Evolutionary conservation across 2,888 invertebrate species (phyloP).

Genomic region (Drosophila parthenogenetica): DNA sequence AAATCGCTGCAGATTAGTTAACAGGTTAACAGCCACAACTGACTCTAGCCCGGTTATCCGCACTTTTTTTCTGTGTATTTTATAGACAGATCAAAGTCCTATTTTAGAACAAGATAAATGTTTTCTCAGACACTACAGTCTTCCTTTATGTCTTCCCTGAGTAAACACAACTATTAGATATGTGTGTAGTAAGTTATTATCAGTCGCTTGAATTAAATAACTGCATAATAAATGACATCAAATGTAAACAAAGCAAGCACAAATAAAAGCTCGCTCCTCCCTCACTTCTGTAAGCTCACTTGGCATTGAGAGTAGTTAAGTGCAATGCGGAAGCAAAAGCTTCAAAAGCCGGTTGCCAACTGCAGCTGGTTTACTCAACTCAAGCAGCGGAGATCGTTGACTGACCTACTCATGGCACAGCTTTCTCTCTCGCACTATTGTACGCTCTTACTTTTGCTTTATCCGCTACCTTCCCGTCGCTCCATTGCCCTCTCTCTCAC

Average conservation of each 20-base stretch:
- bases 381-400: slow-evolving; percentile 70
- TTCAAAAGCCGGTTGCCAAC: slow-evolving; percentile 73
- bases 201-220: neutral
- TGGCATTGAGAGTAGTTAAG: slow-evolving; percentile 63
- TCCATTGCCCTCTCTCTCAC: neutral
- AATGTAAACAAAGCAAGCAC: slow-evolving; percentile 33
- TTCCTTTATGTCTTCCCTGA: neutral
- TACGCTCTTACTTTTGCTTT: slow-evolving; percentile 6
- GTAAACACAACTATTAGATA: neutral
- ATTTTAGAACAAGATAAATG: neutral
- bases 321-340: slow-evolving; percentile 72
- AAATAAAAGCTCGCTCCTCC: slow-evolving; percentile 14
- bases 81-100: neutral
- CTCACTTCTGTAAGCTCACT: slow-evolving; percentile 25
- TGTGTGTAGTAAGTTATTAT: neutral
- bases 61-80: neutral
- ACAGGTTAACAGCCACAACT: neutral
- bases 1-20: neutral
- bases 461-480: neutral
- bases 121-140: neutral
- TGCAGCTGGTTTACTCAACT: slow-evolving; percentile 52
- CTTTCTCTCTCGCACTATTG: slow-evolving; percentile 12
- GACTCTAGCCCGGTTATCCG: too few species aligned
- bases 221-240: slow-evolving; percentile 22
- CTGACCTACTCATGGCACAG: slow-evolving; percentile 71